phyloP scores from a whole-genome alignment of 2,888 invertebrate genomes.

The Oligia fasciuncula region DNA sequence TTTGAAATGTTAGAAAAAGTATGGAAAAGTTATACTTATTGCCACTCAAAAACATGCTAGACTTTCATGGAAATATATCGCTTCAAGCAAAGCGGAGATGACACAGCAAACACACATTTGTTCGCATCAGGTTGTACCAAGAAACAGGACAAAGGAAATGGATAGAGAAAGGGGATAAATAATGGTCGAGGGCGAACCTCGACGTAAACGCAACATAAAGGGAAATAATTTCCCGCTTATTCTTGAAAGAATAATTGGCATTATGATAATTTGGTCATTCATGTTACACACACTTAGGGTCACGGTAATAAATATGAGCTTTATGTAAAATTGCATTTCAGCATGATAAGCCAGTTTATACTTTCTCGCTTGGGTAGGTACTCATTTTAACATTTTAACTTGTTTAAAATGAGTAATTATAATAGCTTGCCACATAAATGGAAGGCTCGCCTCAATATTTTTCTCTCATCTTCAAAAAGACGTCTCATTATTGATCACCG shows the following conservation, averaged over 20 bases:
- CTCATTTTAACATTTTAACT: background rate
- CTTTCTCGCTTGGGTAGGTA: background rate
- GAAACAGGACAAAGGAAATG: conserved; percentile 82
- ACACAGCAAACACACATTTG: conserved; percentile 80
- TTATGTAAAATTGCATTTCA: conserved; percentile 23
- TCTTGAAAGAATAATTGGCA: conserved; percentile 66
- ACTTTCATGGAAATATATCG: conserved; percentile 74
- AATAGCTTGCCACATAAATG: background rate
- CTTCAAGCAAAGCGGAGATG: conserved; percentile 69
- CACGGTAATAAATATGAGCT: conserved; percentile 30
- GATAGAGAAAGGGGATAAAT: conserved; percentile 81
- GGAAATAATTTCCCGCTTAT: conserved; percentile 65
- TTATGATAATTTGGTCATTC: conserved; percentile 63
- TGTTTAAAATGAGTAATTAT: background rate
- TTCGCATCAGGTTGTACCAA: conserved; percentile 77
- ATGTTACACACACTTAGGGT: conserved; percentile 58
- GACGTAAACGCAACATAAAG: conserved; percentile 70
- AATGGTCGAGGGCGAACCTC: conserved; percentile 72
- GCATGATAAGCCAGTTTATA: conserved; percentile 19
- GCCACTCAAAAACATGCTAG: conserved; percentile 70
- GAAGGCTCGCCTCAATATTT: background rate
- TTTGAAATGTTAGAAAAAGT: conserved; percentile 63
- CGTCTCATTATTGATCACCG: conserved; percentile 33
- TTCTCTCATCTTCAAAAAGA: conserved; percentile 8
- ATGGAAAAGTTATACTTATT: conserved; percentile 70